Evolutionary conservation across 1,140 invertebrate genomes (phyloP).

Genomic region (Diplogasteroides magnus): DNA sequence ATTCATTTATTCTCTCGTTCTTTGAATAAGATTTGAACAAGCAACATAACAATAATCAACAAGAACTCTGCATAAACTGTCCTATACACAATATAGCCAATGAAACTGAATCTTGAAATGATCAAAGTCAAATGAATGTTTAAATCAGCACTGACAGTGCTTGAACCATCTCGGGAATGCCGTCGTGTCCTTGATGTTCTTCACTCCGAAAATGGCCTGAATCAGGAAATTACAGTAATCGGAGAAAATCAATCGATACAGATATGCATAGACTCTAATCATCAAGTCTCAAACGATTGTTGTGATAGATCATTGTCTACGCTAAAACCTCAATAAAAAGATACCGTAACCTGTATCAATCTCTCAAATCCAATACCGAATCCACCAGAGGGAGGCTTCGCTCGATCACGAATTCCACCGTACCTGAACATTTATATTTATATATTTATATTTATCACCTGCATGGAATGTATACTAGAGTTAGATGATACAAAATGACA

Average conservation of each 20-base stretch:
- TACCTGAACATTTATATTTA: slow-evolving; percentile 62
- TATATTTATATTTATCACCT: not conserved
- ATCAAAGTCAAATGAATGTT: slow-evolving; percentile 14
- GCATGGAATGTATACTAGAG: no score
- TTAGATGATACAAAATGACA: no score
- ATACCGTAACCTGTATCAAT: slow-evolving; percentile 67
- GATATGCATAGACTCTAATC: not conserved
- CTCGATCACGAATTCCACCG: slow-evolving; percentile 79
- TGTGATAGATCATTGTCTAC: not conserved
- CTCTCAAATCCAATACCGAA: slow-evolving; percentile 93
- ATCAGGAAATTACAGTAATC: not conserved
- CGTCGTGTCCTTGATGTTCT: slow-evolving; percentile 84
- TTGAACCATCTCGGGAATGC: slow-evolving; percentile 86
- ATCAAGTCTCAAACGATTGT: no score
- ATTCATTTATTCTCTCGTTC: no score
- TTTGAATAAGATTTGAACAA: no score
- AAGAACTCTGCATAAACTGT: no score
- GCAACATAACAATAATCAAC: no score
- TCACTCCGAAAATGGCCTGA: slow-evolving; percentile 66
- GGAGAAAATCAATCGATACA: not conserved
- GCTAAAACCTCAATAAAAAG: not conserved
- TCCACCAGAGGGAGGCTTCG: slow-evolving; percentile 78
- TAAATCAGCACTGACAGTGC: slow-evolving; percentile 70
- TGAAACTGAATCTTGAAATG: no score
- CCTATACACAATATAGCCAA: no score